phyloP scores from a whole-genome alignment of 2,113 vertebrate species.

The Pelusios castaneus region DNA sequence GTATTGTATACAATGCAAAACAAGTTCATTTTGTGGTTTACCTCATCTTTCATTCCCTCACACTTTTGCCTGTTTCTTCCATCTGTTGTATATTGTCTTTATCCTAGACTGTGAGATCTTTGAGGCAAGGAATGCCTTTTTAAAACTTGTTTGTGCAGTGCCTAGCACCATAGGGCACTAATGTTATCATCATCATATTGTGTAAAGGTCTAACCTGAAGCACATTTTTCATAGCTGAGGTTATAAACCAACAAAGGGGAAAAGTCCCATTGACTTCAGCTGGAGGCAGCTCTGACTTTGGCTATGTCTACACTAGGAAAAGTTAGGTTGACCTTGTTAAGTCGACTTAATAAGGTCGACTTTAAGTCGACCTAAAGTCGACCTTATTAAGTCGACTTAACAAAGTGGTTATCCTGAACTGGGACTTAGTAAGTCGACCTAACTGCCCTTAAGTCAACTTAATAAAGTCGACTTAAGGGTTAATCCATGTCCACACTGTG shows the following conservation, averaged over 20 bases:
- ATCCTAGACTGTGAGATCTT: fast-evolving
- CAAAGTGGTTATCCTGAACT: no score
- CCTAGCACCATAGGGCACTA: fast-evolving
- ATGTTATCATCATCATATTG: not conserved
- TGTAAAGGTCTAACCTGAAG: not conserved
- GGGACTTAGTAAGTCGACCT: no score
- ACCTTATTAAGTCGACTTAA: no score
- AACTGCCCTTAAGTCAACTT: no score
- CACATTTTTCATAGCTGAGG: not conserved
- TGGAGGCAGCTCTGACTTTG: not conserved
- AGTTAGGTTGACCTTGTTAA: no score
- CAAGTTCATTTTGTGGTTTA: not conserved
- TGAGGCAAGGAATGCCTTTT: not conserved
- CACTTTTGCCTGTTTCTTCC: fast-evolving
- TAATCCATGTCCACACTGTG: no score
- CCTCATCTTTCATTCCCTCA: not conserved
- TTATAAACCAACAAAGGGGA: not conserved
- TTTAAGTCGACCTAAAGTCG: no score
- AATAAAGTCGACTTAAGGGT: no score
- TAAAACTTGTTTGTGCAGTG: not conserved
- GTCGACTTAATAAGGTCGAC: no score
- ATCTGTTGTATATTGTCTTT: not conserved
- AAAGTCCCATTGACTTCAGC: not conserved
- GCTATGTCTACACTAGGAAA: no score
- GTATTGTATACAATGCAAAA: not conserved